phyloP scores from a whole-genome alignment of 2,888 invertebrate genomes.

The Ormyrus nitidulus region DNA sequence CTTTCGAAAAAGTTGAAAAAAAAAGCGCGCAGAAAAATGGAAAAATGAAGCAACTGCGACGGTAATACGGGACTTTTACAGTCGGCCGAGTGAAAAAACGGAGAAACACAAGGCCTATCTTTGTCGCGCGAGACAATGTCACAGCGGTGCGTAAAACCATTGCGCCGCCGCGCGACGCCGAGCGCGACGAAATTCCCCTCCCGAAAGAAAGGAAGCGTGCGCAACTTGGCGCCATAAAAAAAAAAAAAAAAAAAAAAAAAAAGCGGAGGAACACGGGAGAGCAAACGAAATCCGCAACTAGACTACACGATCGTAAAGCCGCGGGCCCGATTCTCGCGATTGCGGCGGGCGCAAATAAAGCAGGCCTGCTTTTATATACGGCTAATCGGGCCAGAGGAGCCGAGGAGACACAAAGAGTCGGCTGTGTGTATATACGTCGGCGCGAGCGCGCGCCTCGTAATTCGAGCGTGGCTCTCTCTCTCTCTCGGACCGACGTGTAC shows the following conservation, averaged over 20 bases:
- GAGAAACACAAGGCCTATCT: conserved; percentile 45
- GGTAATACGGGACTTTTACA: conserved; percentile 46
- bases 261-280: not conserved
- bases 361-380: not conserved
- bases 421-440: not conserved
- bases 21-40: not conserved
- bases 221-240: not conserved
- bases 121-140: conserved; percentile 53
- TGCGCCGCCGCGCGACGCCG: conserved; percentile 1
- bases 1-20: conserved; percentile 33
- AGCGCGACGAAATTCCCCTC: not conserved
- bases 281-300: not conserved
- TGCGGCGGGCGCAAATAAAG: not conserved
- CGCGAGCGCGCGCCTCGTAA: conserved; percentile 5
- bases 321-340: conserved; percentile 28
- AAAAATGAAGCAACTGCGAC: conserved; percentile 32
- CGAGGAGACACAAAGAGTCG: conserved; percentile 21
- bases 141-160: conserved; percentile 5
- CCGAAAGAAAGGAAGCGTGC: conserved; percentile 10
- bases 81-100: conserved; percentile 13
- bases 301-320: not conserved
- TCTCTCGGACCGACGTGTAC: not conserved
- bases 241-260: not conserved
- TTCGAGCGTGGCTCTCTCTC: conserved; percentile 4
- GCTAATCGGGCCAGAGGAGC: conserved; percentile 17